Evolutionary conservation across 2,113 vertebrate genomes (phyloP).

Genomic region (human (Homo sapiens)): DNA sequence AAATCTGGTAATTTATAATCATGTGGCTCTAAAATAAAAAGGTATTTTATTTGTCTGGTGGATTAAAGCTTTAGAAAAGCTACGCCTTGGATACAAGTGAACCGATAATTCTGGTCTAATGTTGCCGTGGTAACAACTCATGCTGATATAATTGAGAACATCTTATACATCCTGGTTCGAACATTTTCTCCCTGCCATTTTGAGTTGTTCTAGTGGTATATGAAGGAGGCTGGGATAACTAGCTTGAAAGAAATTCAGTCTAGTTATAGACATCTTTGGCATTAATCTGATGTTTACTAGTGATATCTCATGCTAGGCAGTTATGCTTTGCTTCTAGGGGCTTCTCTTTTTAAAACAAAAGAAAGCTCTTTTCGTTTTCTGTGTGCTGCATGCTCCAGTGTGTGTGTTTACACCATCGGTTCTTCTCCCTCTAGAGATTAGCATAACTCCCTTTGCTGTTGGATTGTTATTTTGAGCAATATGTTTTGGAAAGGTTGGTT

Average conservation of each 20-base stretch:
- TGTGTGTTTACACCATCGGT: conserved; percentile 77
- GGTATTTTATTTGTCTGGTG: conserved; percentile 78
- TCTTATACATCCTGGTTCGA: conserved; percentile 88
- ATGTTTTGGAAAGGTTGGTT: conserved; percentile 86
- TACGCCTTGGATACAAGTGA: conserved; percentile 86
- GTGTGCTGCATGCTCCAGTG: conserved; percentile 78
- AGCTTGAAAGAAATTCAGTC: conserved; percentile 78
- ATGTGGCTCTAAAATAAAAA: conserved; percentile 67
- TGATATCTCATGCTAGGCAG: conserved; percentile 77
- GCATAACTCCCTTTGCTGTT: conserved; percentile 81
- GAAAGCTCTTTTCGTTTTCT: conserved; percentile 80
- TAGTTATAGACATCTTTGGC: conserved; percentile 74
- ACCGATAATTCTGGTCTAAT: conserved; percentile 88
- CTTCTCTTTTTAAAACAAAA: conserved; percentile 79
- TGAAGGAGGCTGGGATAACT: conserved; percentile 79
- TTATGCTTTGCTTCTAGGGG: conserved; percentile 77
- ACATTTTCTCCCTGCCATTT: conserved; percentile 87
- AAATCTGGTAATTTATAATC: conserved; percentile 59
- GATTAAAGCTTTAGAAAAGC: conserved; percentile 83
- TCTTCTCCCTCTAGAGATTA: conserved; percentile 80
- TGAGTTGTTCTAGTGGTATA: conserved; percentile 85
- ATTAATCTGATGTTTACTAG: conserved; percentile 78
- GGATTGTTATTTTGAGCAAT: conserved; percentile 85
- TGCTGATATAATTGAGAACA: conserved; percentile 89
- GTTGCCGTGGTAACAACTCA: conserved; percentile 91